Conservation (phyloP, 2,797 vertebrate species). For the Ceryle rudis region DNA sequence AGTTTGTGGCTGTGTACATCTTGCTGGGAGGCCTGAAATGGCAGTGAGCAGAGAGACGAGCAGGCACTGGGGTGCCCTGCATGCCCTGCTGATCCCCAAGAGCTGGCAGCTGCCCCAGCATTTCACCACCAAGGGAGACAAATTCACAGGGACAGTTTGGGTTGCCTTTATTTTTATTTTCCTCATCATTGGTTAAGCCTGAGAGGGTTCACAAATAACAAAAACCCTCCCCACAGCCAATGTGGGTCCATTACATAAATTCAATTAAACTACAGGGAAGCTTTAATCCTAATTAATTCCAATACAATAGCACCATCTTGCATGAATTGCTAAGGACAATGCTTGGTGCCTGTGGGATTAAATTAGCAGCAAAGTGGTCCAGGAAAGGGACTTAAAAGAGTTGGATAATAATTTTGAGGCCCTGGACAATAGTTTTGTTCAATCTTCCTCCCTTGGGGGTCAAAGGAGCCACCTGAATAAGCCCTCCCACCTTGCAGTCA, state of each 20-base stretch:
- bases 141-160: not conserved
- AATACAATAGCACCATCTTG: constrained; percentile 14
- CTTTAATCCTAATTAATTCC: constrained; percentile 27
- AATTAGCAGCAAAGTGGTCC: not conserved
- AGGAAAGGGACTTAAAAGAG: not conserved
- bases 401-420: not conserved
- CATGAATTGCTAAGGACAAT: constrained; percentile 37
- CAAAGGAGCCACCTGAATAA: not conserved
- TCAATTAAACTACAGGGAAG: constrained; percentile 2
- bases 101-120: not conserved
- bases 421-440: not conserved
- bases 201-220: not conserved
- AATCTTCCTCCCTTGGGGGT: not conserved
- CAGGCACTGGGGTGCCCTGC: not conserved
- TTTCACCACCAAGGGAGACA: fast-evolving
- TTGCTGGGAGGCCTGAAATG: not conserved
- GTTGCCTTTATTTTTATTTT: not conserved
- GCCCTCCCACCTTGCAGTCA: not conserved
- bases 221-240: not conserved
- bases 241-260: constrained; percentile 35
- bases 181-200: not conserved
- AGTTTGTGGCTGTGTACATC: not conserved
- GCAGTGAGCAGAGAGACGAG: not conserved
- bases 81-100: not conserved
- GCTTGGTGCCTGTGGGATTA: not conserved